These are phyloP conservation scores for Wasmannia auropunctata DNA, from an alignment of 1,140 invertebrate species.

Conservation along the genomic window DNA sequence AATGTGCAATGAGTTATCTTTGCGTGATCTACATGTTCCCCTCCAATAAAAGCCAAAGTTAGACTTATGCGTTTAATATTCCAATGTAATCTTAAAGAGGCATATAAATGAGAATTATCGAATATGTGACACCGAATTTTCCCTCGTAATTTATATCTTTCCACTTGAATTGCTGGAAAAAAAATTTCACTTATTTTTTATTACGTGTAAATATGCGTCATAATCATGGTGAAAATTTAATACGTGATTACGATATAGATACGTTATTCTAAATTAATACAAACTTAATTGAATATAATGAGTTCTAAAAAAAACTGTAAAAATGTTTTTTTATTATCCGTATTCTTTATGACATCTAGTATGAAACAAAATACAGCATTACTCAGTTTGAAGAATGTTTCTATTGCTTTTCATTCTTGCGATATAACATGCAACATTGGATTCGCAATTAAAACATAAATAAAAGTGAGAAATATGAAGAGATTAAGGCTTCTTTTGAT, in stretches of 20 bases:
- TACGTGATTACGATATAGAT: background rate
- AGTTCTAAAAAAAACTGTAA: background rate
- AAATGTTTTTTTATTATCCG: background rate
- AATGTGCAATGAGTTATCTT: background rate
- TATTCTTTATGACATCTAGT: background rate
- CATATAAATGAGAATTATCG: background rate
- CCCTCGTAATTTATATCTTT: background rate
- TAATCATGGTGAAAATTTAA: background rate
- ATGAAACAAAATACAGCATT: conserved; percentile 9
- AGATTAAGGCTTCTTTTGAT: background rate
- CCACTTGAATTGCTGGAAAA: background rate
- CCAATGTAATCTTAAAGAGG: background rate
- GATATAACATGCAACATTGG: background rate
- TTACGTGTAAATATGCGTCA: background rate
- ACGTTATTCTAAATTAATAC: background rate
- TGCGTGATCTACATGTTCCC: background rate
- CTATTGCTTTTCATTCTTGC: background rate
- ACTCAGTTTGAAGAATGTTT: background rate
- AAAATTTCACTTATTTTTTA: background rate
- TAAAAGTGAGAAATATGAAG: background rate
- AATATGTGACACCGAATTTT: background rate
- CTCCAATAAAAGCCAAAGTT: background rate
- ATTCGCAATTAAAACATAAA: conserved; percentile 25
- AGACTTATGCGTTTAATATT: background rate
- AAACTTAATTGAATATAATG: background rate